phyloP scores from a whole-genome alignment of 2,113 vertebrate species.

The Thunnus thynnus region DNA sequence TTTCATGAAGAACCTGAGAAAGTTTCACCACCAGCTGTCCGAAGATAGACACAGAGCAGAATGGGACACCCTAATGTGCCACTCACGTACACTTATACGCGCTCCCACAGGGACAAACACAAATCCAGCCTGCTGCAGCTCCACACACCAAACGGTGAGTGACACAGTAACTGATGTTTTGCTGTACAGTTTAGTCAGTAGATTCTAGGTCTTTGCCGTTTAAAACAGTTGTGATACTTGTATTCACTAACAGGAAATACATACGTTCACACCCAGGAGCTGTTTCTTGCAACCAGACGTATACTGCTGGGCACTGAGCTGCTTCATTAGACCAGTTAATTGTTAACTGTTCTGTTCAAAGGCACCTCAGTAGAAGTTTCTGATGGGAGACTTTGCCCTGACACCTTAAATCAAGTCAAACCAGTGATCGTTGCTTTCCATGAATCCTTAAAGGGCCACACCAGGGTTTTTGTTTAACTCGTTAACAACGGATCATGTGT shows the following conservation, averaged over 20 bases:
- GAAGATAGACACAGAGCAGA: background rate
- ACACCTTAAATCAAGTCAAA: too few relatives aligned
- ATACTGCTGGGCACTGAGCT: too few relatives aligned
- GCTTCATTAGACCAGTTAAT: too few relatives aligned
- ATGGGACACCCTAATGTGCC: conserved; percentile 71
- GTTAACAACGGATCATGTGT: too few relatives aligned
- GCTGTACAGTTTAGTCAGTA: background rate
- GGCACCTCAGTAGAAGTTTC: too few relatives aligned
- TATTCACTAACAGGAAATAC: background rate
- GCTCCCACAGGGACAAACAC: conserved; percentile 53
- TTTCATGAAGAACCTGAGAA: conserved; percentile 33
- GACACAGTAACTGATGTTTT: background rate
- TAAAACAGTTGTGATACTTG: background rate
- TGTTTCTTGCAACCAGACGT: too few relatives aligned
- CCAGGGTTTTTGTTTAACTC: too few relatives aligned
- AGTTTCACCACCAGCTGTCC: background rate
- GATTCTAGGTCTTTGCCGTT: background rate
- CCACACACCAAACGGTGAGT: conserved; percentile 72
- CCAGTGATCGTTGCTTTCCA: too few relatives aligned
- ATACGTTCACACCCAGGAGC: too few relatives aligned
- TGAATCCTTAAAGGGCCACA: too few relatives aligned
- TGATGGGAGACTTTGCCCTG: too few relatives aligned
- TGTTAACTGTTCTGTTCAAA: too few relatives aligned
- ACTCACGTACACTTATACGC: conserved; percentile 25
- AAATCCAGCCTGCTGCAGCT: conserved; percentile 45